Conservation (phyloP, 1,140 invertebrate species). For the Drosophila quadrilineata region DNA sequence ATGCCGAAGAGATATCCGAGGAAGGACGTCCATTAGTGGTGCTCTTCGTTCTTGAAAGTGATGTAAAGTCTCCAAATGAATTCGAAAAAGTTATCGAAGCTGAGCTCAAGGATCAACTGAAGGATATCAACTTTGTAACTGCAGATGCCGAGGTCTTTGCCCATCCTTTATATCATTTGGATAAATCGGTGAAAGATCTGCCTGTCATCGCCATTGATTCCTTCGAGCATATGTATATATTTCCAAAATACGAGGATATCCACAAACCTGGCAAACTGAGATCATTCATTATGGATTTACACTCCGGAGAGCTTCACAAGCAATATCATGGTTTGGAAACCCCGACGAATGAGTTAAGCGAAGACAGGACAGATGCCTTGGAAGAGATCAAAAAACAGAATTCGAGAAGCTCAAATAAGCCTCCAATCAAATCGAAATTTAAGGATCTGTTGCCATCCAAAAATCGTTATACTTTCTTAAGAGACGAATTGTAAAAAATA, state of each 20-base stretch:
- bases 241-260: slow-evolving; percentile 40
- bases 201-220: slow-evolving; percentile 51
- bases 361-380: not conserved
- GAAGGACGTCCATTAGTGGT: slow-evolving; percentile 37
- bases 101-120: not conserved
- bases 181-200: slow-evolving; percentile 32
- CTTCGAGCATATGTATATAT: slow-evolving; percentile 47
- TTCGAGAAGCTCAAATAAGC: not conserved
- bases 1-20: slow-evolving; percentile 52
- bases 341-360: too few species aligned
- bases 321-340: not conserved
- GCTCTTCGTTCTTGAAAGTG: slow-evolving; percentile 33
- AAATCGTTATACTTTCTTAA: slow-evolving; percentile 40
- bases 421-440: slow-evolving; percentile 39
- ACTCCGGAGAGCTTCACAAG: slow-evolving; percentile 23
- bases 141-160: slow-evolving; percentile 29
- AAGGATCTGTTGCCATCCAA: slow-evolving; percentile 47
- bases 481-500: slow-evolving; percentile 55
- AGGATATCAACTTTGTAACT: slow-evolving; percentile 30
- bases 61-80: slow-evolving; percentile 10
- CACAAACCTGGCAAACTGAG: slow-evolving; percentile 33
- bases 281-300: slow-evolving; percentile 24
- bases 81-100: slow-evolving; percentile 20
- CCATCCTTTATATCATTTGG: slow-evolving; percentile 33
- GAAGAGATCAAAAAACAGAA: not conserved